Evolutionary conservation across 2,113 vertebrate species (phyloP), one percentile per base, ranked within the genome.

Genomic region (Crypturellus undulatus): DNA sequence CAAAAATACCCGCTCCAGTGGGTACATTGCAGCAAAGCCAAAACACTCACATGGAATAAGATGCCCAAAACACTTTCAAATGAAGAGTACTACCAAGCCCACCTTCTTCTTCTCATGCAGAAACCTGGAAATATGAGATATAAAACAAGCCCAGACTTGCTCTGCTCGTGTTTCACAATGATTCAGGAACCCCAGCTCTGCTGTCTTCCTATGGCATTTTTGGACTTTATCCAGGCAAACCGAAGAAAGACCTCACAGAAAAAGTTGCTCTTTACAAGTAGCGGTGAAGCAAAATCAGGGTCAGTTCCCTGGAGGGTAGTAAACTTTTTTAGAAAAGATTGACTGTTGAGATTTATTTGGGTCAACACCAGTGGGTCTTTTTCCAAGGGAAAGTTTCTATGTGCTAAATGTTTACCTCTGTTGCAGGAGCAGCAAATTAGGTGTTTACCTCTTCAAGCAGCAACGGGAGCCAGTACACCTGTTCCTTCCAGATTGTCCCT

Each of bases 401-500:
- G 69, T 6, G 0, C 42, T 95, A 86, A 93, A 92, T 94, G 88
- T 95, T 95, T 96, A 63, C 65, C 83, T 90, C 79, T 73, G 92
- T 92, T 87, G 73, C 4, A 6, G 83, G 43, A 89, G 69, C 79
- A 94, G 88, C 70, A 96, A 96, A 96, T 93, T 92, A 96, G 78
- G 68, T 79, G 70, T 92, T 94, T 95, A 93, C 73, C 89, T 65
- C 94, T 92, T 90, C 65, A 93, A 96, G 94, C 69, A 84, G 79
- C 62, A 96, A 73, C 43, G 87, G 89, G 54, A 94, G 94, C 95
- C 93, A 96, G 85, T 90, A 96, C 94, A 96, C 92, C 95, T 96
- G 94, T 84, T 96, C 85, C 69, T 96, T 96, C 93, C 95, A 97
- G 93, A 96, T 96, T 96, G 95, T 90, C 83, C 52, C 58, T 87